Percentiles rank a stretch among this genome's conserved stretches.
phyloP scores from a whole-genome alignment of 2,888 invertebrate genomes.

The Stenoptilia bipunctidactyla region DNA sequence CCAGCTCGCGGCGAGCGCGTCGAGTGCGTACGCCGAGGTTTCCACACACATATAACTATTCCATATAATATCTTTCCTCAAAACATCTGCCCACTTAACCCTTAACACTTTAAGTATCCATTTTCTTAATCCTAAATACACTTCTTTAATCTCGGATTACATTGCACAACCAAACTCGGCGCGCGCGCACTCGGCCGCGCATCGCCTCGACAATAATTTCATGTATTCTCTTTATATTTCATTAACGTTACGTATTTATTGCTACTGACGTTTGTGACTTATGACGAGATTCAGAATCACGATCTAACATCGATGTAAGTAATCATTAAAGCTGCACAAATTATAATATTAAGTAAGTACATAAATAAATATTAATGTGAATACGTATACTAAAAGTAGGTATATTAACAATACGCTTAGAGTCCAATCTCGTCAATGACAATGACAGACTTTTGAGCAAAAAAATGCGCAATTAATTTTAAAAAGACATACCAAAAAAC shows the following conservation, averaged over 20 bases:
- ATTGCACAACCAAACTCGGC: conserved; percentile 8
- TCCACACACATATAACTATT: background rate
- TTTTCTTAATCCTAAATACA: too few relatives aligned
- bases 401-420: conserved; percentile 45
- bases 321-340: conserved; percentile 70
- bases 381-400: conserved; percentile 42
- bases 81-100: too few relatives aligned
- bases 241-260: conserved; percentile 44
- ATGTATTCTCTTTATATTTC: conserved; percentile 30
- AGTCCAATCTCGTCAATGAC: conserved; percentile 35
- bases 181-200: conserved; percentile 13
- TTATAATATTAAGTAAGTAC: conserved; percentile 62
- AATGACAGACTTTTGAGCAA: conserved; percentile 58
- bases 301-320: conserved; percentile 69
- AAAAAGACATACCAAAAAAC: conserved; percentile 33
- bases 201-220: conserved; percentile 10
- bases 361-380: conserved; percentile 62
- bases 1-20: conserved; percentile 31
- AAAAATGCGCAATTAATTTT: conserved; percentile 37
- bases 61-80: too few relatives aligned
- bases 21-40: conserved; percentile 9
- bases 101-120: too few relatives aligned
- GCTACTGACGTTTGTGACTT: conserved; percentile 70
- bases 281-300: conserved; percentile 71
- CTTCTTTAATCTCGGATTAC: background rate